Evolutionary conservation across 1,140 invertebrate genomes (phyloP).

Genomic region (Caenorhabditis inopinata): DNA sequence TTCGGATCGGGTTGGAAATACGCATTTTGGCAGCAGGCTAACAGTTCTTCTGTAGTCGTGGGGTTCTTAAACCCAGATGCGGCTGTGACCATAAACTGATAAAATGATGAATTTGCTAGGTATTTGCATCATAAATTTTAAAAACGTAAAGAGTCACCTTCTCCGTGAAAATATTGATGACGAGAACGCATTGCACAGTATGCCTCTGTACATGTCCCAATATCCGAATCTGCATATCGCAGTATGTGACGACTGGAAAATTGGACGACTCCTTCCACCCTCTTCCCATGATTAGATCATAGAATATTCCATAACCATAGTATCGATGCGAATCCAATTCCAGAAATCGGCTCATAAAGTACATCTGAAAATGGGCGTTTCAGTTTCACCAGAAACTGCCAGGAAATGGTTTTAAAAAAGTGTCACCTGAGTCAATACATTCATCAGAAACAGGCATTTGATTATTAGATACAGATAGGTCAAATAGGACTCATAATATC

Average conservation of each 20-base stretch:
- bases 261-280: constrained; percentile 66
- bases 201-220: constrained; percentile 68
- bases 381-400: neutral
- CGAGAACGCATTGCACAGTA: constrained; percentile 67
- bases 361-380: constrained; percentile 66
- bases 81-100: no score
- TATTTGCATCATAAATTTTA: no score
- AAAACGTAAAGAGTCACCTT: no score
- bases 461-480: constrained; percentile 63
- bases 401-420: neutral
- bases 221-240: constrained; percentile 70
- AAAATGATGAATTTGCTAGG: no score
- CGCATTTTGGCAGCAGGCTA: no score
- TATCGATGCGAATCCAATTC: constrained; percentile 68
- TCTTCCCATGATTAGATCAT: constrained; percentile 59
- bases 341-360: constrained; percentile 70
- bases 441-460: constrained; percentile 59
- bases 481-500: constrained; percentile 65
- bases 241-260: constrained; percentile 67
- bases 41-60: no score
- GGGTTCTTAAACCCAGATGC: no score
- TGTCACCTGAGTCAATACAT: constrained; percentile 59
- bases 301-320: constrained; percentile 62
- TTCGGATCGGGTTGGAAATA: no score
- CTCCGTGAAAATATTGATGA: constrained; percentile 68